Evolutionary conservation across 2,888 invertebrate species (phyloP), one percentile per base, ranked within the genome.

Genomic region (Abrostola tripartita): DNA sequence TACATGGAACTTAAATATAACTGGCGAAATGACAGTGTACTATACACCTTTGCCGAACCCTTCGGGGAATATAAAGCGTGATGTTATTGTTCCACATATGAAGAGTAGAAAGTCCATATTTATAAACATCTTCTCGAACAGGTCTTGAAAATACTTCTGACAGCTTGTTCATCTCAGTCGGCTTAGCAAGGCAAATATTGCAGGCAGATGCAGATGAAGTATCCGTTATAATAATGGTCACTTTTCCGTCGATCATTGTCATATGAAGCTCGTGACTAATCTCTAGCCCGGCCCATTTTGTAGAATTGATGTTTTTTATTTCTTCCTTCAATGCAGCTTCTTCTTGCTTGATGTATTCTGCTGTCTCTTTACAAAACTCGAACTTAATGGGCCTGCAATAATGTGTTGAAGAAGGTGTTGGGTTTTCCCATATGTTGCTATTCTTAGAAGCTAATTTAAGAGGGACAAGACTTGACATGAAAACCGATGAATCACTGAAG

Each of bases 91-190:
- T 79, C 74, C 76, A 78, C 24, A 57, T 70, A 77, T 80, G 81
- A 42, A 81, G 59, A 38, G 71, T 55, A 2, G 76, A 80, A 14
- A 82, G 47, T 10, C 78, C 76, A 69, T 50, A 57, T 35, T 57
- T 38, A 49, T 49, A 38, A 36, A 56, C 58, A 49, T 64, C 61
- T 51, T 55, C 68, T 38, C 65, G 61, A 36, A 69, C 61, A 49
- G 61, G 42, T 69, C 52, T 61, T 44, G 68, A 38, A 64, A 65
- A 63, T 55, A 76, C 61, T 47, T 65, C 57, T 41, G 73, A 68
- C 35, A 79, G 52, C 52, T 63, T 41, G 52, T 79, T 78, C 65
- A 79, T 74, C 52, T 79, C 70, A 47, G 49, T 76, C 11, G 76
- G 71, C 14, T 63, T 79, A 52, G 68, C 64, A 40, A 41, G 47